A percentile compares a stretch with the other conserved stretches of the same genome.
These are phyloP conservation scores for Argyresthia albistria DNA, from an alignment of 2,888 invertebrate species.

Conservation along the genomic window DNA sequence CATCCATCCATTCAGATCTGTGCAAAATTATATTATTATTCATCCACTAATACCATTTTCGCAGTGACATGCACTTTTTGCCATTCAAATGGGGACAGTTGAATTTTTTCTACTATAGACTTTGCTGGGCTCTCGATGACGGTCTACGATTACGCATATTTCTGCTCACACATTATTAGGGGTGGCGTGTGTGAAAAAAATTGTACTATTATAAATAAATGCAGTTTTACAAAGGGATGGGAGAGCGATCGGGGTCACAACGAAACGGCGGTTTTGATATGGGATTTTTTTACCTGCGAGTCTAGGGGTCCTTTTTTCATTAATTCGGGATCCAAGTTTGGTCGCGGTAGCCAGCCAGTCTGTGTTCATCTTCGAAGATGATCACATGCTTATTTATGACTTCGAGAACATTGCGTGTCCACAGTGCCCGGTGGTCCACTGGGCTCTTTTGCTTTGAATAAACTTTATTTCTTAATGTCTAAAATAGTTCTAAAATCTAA, in stretches of 20 bases:
- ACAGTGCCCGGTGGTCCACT: constrained; percentile 42
- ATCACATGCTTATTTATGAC: constrained; percentile 58
- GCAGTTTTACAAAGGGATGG: constrained; percentile 64
- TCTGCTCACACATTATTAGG: constrained; percentile 66
- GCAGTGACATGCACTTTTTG: constrained; percentile 70
- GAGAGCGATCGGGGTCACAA: constrained; percentile 72
- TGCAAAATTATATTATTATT: constrained; percentile 66
- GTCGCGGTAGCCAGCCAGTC: constrained; percentile 65
- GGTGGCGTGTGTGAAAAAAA: constrained; percentile 69
- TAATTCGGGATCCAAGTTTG: constrained; percentile 44
- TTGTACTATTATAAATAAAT: constrained; percentile 70
- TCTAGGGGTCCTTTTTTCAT: constrained; percentile 58
- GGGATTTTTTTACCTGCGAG: constrained; percentile 66
- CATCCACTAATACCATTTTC: constrained; percentile 65
- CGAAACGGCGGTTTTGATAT: constrained; percentile 71
- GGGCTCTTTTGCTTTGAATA: constrained; percentile 15
- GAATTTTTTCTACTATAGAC: constrained; percentile 51
- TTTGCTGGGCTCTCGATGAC: constrained; percentile 27
- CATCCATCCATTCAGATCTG: constrained; percentile 63
- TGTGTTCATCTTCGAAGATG: constrained; percentile 71
- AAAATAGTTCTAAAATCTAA: too few species aligned
- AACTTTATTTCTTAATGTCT: too few species aligned
- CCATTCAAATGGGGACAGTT: constrained; percentile 70
- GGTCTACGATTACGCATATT: constrained; percentile 63
- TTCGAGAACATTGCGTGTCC: constrained; percentile 15